Conservation (phyloP, 2,888 invertebrate genomes). For the Quadriops clusia region DNA sequence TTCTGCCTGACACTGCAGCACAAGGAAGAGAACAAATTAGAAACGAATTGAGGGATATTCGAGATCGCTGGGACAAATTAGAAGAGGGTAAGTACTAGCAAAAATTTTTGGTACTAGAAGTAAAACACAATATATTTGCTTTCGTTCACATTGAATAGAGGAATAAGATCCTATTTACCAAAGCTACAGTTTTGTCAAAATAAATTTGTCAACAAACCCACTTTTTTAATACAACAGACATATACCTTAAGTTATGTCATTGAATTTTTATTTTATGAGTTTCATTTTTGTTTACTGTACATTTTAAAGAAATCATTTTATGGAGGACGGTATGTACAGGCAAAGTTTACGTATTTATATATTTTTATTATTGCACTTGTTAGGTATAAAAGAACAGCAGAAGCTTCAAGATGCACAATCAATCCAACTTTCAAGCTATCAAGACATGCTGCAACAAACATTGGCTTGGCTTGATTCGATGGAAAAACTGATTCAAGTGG, state of each 20-base stretch:
- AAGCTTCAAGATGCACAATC: conserved; percentile 75
- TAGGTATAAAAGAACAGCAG: conserved; percentile 62
- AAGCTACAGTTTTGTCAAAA: no score
- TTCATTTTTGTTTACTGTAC: background rate
- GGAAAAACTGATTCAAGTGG: conserved; percentile 66
- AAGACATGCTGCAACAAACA: conserved; percentile 73
- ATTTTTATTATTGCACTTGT: background rate
- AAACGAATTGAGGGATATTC: conserved; percentile 66
- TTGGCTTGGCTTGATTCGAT: conserved; percentile 76
- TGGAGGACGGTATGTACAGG: no score
- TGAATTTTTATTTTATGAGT: background rate
- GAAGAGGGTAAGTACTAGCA: conserved; percentile 51
- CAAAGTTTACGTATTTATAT: background rate
- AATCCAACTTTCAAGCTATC: conserved; percentile 72
- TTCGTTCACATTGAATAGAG: no score
- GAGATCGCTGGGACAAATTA: conserved; percentile 80
- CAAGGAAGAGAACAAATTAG: conserved; percentile 81
- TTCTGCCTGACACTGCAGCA: conserved; percentile 87
- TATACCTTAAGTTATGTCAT: no score
- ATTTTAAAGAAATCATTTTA: no score
- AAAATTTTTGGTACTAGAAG: no score
- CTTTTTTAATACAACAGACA: no score
- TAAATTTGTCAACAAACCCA: no score
- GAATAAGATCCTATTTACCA: no score
- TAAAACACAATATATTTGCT: no score